A percentile compares a stretch with the other conserved stretches of the same genome.
phyloP scores from a whole-genome alignment of 2,797 vertebrate species.

The Enteromius trimaculatus region DNA sequence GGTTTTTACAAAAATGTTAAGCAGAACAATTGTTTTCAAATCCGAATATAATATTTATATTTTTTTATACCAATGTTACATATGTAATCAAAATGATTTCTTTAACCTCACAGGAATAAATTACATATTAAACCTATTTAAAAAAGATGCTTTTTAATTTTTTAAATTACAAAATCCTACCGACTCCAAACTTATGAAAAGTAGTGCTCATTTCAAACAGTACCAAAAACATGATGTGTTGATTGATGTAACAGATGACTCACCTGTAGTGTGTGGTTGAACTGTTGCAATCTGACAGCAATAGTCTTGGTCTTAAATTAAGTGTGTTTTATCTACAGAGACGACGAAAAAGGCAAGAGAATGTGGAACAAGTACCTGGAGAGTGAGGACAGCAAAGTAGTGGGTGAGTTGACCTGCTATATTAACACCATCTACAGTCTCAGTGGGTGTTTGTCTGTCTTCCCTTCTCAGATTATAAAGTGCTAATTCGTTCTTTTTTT shows the following conservation, averaged over 20 bases:
- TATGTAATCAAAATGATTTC: no score
- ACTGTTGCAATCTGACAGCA: neutral
- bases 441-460: neutral
- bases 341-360: conserved; percentile 88
- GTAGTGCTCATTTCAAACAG: neutral
- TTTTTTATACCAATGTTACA: no score
- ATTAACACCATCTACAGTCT: neutral
- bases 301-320: neutral
- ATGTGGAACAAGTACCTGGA: conserved; percentile 95
- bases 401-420: conserved; percentile 80
- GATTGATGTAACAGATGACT: conserved; percentile 9
- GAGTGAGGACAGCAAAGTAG: conserved; percentile 93
- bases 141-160: no score
- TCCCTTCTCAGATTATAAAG: conserved; percentile 1
- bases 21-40: neutral
- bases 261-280: neutral
- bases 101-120: neutral
- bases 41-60: neutral
- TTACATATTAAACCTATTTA: neutral
- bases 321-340: conserved; percentile 73
- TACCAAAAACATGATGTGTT: neutral
- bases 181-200: neutral
- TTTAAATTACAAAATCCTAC: neutral
- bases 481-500: neutral
- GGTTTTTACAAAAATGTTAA: neutral